These are phyloP conservation scores for Vireo griseus DNA, from an alignment of 2,797 vertebrate species.

Conservation along the genomic window DNA sequence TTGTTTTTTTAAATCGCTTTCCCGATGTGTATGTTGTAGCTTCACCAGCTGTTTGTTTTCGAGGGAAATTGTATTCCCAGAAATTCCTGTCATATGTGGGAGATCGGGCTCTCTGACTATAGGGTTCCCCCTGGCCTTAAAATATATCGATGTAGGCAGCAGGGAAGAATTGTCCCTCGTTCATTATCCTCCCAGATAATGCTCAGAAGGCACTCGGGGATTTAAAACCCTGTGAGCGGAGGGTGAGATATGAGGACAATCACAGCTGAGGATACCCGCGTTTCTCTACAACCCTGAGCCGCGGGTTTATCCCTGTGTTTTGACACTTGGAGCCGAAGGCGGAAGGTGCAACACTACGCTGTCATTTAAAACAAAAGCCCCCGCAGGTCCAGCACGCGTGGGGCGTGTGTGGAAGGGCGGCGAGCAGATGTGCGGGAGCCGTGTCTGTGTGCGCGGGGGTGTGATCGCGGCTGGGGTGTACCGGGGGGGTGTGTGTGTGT, in stretches of 20 bases:
- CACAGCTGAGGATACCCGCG: accelerated
- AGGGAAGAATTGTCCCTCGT: neutral
- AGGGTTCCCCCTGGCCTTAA: neutral
- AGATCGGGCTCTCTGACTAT: neutral
- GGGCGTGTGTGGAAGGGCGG: neutral
- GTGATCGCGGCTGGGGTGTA: neutral
- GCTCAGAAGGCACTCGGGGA: neutral
- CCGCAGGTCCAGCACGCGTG: neutral
- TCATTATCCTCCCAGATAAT: neutral
- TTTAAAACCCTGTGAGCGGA: neutral
- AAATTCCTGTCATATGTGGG: neutral
- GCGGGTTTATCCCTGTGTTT: accelerated
- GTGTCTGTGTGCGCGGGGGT: no score
- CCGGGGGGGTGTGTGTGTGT: neutral
- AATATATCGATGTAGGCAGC: neutral
- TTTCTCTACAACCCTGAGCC: accelerated
- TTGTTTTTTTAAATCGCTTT: accelerated
- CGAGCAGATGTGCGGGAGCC: neutral
- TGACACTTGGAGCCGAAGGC: neutral
- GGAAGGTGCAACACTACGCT: accelerated
- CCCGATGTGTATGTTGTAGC: neutral
- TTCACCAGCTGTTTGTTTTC: neutral
- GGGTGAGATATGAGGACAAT: neutral
- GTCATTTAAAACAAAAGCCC: neutral
- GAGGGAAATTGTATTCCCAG: neutral